Percentiles rank a stretch among this genome's conserved stretches.
Evolutionary conservation across 2,797 vertebrate species (phyloP).

Genomic region (Rhinogobio ventralis): DNA sequence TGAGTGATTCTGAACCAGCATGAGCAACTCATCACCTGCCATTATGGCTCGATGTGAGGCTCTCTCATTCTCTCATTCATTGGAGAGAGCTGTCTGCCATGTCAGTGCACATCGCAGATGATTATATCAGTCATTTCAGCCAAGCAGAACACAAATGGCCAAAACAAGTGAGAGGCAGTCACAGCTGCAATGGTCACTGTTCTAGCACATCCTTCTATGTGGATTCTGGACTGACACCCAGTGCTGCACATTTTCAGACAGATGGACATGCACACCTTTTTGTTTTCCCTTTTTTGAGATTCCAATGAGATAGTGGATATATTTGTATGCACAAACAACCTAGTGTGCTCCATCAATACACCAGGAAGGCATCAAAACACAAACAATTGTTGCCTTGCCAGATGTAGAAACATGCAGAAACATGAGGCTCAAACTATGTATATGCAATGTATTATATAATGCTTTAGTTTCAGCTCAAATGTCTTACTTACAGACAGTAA

Average conservation of each 20-base stretch:
- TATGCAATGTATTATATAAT: neutral
- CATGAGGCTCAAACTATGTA: slow-evolving; percentile 3
- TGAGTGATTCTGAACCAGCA: slow-evolving; percentile 38
- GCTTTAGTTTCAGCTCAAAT: neutral
- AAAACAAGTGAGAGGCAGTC: slow-evolving; percentile 61
- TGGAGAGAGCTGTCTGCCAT: slow-evolving; percentile 49
- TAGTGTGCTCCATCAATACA: slow-evolving; percentile 49
- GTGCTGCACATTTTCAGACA: slow-evolving; percentile 61
- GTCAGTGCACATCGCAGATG: slow-evolving; percentile 58
- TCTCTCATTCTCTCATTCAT: slow-evolving; percentile 37
- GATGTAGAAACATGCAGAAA: slow-evolving; percentile 6
- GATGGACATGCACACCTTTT: slow-evolving; percentile 64
- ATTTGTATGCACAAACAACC: slow-evolving; percentile 56
- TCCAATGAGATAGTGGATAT: slow-evolving; percentile 57
- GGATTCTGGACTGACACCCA: slow-evolving; percentile 56
- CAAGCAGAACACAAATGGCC: slow-evolving; percentile 59
- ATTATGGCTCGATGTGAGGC: slow-evolving; percentile 39
- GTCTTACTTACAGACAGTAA: too few relatives aligned
- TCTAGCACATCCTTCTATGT: slow-evolving; percentile 53
- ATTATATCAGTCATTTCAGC: slow-evolving; percentile 63
- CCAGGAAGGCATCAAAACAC: slow-evolving; percentile 1
- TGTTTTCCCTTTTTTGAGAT: slow-evolving; percentile 56
- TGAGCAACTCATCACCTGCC: slow-evolving; percentile 51
- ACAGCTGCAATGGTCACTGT: slow-evolving; percentile 57
- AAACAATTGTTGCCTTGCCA: slow-evolving; percentile 29